Percentiles rank a stretch among this genome's conserved stretches.
These are phyloP conservation scores for Zygothrica quintamaculata DNA, from an alignment of 2,888 invertebrate genomes.

Conservation along the genomic window DNA sequence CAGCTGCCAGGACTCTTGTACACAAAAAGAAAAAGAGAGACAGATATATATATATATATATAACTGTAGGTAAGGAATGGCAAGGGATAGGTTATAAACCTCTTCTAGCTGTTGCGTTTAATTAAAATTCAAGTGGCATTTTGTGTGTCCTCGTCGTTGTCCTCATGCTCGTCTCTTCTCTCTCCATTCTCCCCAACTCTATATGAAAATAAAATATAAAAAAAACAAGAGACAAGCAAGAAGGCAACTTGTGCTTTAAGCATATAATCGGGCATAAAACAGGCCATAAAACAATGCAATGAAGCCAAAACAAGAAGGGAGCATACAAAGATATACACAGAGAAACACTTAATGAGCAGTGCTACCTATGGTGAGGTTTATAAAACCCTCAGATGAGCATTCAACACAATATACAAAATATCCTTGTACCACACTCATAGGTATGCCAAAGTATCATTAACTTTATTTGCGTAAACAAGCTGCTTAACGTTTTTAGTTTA, in stretches of 20 bases:
- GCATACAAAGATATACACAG: slow-evolving; percentile 16
- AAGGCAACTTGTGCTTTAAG: slow-evolving; percentile 77
- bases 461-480: slow-evolving; percentile 53
- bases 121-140: slow-evolving; percentile 82
- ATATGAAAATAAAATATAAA: no score
- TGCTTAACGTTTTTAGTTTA: slow-evolving; percentile 41
- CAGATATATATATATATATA: neutral
- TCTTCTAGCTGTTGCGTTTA: slow-evolving; percentile 78
- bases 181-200: neutral
- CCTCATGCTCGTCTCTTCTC: slow-evolving; percentile 15
- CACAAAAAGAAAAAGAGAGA: slow-evolving; percentile 5
- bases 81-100: slow-evolving; percentile 15
- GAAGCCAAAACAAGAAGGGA: slow-evolving; percentile 34
- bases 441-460: slow-evolving; percentile 42
- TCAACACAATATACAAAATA: no score
- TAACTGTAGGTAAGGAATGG: slow-evolving; percentile 3
- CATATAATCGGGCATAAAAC: slow-evolving; percentile 78
- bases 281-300: slow-evolving; percentile 75
- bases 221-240: no score
- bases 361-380: slow-evolving; percentile 46
- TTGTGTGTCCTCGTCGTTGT: slow-evolving; percentile 62
- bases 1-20: slow-evolving; percentile 17
- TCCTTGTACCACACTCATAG: slow-evolving; percentile 11
- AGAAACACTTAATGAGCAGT: slow-evolving; percentile 62
- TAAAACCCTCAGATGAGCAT: no score